Conservation (phyloP, 2,113 vertebrate genomes). For the Cephalopterus ornatus region DNA sequence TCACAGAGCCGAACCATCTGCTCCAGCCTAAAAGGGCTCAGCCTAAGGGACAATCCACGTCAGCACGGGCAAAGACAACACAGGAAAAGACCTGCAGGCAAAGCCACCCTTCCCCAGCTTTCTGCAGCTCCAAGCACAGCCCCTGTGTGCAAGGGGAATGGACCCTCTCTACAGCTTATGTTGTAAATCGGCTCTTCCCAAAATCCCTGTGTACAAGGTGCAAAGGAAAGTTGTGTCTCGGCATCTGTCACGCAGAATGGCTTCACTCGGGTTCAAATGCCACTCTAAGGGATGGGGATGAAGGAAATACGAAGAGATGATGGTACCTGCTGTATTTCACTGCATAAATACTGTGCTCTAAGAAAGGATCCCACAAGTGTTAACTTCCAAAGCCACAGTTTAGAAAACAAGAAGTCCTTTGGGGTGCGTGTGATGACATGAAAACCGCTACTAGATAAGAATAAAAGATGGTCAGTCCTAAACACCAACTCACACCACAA, state of each 20-base stretch:
- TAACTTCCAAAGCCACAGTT: background rate
- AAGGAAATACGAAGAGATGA: background rate
- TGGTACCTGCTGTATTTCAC: background rate
- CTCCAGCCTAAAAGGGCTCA: conserved; percentile 2
- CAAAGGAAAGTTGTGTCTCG: background rate
- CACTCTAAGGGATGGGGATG: background rate
- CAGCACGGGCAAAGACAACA: background rate
- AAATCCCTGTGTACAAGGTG: background rate
- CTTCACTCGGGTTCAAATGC: background rate
- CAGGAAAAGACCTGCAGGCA: accelerated
- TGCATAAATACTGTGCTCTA: background rate
- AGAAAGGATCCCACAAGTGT: background rate
- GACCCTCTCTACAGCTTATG: background rate
- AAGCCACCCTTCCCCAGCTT: background rate
- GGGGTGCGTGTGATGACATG: background rate
- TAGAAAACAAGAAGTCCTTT: background rate
- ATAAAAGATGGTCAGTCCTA: background rate
- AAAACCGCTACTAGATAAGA: background rate
- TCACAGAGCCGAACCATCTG: background rate
- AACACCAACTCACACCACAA: background rate
- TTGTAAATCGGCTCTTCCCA: background rate
- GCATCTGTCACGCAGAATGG: accelerated
- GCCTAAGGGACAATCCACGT: background rate
- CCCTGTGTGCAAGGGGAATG: background rate
- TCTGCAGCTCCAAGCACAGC: accelerated